Evolutionary conservation across 2,113 vertebrate genomes (phyloP), one percentile per base, ranked within the genome.

Genomic region (Leucopsar rothschildi): DNA sequence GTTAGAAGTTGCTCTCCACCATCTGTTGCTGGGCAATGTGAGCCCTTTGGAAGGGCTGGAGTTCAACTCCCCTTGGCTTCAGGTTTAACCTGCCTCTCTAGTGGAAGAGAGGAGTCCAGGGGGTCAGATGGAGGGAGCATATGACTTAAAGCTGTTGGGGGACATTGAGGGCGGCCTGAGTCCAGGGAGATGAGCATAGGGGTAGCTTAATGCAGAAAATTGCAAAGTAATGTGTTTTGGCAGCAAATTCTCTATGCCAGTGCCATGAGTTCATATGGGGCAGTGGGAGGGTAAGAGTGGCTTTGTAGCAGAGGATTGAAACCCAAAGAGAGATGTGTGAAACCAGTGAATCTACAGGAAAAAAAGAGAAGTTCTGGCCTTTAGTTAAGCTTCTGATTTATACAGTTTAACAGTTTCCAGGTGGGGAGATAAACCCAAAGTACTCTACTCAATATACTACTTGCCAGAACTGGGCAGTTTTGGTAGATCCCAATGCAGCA

Each of bases 101-200:
- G 55, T 8, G 69, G 44, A 86, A 47, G 42, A 93, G 72, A 79
- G 78, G 66, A 73, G 68, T 66, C 71, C 50, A 76, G 81, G 75
- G 90, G 71, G 25, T 96, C 82, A 88, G 68, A 52, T 70, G 75
- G 85, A 45, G 68, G 75, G 29, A 94, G 35, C 52, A 44, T 73
- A 91, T 88, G 93, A 90, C 71, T 94, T 63, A 63, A 55, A 93
- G 76, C 75, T 95, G 52, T 52, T 88, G 73, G 81, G 94, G 76
- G 76, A 68, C 40, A 57, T 23, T 57, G 87, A 65, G 59, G 53
- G 66, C 76, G 81, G 81, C 53, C 77, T 65, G 40, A 35, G 49
- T 76, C 69, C 91, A 95, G 84, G 20, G n/a, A 70, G 31, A 64
- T 18, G 81, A 91, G 53, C 65, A 68, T 69, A 78, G 70, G 89